Conservation (phyloP, 1,140 invertebrate genomes). For the Eciton burchellii region DNA sequence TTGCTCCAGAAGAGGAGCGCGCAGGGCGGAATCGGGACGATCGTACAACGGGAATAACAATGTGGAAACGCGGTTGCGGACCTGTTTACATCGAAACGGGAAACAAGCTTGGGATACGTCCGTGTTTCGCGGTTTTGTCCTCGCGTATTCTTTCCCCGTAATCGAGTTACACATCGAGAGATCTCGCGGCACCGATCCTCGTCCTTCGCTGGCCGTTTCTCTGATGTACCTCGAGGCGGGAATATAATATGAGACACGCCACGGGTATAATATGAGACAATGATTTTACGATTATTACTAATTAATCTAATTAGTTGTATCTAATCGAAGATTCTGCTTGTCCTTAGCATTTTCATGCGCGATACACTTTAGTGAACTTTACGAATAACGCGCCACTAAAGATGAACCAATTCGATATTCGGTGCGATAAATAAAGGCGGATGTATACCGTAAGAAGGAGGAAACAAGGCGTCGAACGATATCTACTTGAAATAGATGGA, state of each 20-base stretch:
- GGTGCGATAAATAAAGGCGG: constrained; percentile 7
- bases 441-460: neutral
- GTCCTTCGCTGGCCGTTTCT: constrained; percentile 22
- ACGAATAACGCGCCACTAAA: neutral
- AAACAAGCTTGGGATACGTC: constrained; percentile 8
- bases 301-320: too few species aligned
- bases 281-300: too few species aligned
- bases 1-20: neutral
- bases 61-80: neutral
- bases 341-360: neutral
- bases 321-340: too few species aligned
- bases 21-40: neutral
- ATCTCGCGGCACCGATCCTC: constrained; percentile 14
- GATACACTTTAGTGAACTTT: neutral
- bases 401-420: constrained; percentile 1
- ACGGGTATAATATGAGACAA: neutral
- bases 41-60: neutral
- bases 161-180: constrained; percentile 55
- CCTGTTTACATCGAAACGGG: constrained; percentile 13
- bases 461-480: constrained; percentile 24
- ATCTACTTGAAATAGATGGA: constrained; percentile 15
- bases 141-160: constrained; percentile 1
- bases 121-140: constrained; percentile 35
- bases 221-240: neutral
- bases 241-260: neutral